phyloP scores from a whole-genome alignment of 2,113 vertebrate species.

The Hylia prasina region DNA sequence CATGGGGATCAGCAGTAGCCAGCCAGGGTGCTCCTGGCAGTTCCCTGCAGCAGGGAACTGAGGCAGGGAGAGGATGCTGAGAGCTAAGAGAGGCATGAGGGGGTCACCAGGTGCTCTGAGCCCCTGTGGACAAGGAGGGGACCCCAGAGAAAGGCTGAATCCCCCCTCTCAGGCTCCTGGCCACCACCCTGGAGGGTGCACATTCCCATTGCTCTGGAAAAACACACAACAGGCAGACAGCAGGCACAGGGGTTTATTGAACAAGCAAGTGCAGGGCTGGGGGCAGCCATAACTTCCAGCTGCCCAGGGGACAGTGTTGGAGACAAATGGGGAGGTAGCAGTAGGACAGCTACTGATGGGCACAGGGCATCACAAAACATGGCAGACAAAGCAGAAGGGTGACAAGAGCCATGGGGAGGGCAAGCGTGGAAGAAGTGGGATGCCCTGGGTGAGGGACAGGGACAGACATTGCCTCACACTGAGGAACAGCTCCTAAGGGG shows the following conservation, averaged over 20 bases:
- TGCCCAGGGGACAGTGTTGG: background rate
- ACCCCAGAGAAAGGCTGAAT: background rate
- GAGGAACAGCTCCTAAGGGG: background rate
- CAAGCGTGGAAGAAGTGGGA: background rate
- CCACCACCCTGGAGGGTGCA: background rate
- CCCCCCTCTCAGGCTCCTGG: background rate
- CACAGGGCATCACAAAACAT: background rate
- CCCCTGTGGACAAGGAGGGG: background rate
- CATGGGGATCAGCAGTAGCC: fast-evolving
- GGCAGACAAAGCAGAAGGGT: background rate
- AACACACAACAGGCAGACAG: background rate
- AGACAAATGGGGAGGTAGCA: background rate
- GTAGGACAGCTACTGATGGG: background rate
- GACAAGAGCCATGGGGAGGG: background rate
- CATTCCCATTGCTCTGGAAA: background rate
- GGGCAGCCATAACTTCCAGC: fast-evolving
- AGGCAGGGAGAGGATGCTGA: background rate
- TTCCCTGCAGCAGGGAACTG: background rate
- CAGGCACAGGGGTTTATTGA: background rate
- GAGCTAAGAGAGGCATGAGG: fast-evolving
- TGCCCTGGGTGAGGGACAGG: background rate
- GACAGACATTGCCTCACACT: background rate
- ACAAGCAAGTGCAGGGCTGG: background rate
- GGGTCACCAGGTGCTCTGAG: background rate
- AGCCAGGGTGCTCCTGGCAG: background rate